phyloP scores from a whole-genome alignment of 2,797 vertebrate genomes.

The Tolypeutes matacus region DNA sequence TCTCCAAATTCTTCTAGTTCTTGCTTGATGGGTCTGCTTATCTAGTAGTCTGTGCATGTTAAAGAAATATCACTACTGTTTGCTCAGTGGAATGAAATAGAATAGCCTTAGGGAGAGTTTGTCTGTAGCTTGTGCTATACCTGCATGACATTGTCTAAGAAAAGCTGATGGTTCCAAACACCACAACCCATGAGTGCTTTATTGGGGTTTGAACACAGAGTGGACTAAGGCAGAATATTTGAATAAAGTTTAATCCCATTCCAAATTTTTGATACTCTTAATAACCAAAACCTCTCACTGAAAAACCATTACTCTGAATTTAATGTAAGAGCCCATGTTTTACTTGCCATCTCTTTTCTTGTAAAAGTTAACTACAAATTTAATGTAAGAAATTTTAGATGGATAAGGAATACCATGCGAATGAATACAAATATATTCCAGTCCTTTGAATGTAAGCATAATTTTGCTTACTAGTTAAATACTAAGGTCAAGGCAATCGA shows the following conservation, averaged over 20 bases:
- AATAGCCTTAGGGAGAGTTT: background rate
- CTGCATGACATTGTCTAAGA: background rate
- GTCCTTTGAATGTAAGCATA: slow-evolving; percentile 51
- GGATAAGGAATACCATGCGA: slow-evolving; percentile 39
- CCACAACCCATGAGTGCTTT: background rate
- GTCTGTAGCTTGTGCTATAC: background rate
- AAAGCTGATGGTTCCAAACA: slow-evolving; percentile 48
- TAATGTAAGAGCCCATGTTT: background rate
- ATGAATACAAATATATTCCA: slow-evolving; percentile 35
- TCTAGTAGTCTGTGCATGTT: background rate
- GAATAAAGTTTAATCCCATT: slow-evolving; percentile 53
- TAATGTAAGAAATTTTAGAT: slow-evolving; percentile 55
- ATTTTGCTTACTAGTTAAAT: slow-evolving; percentile 60
- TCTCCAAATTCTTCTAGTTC: background rate
- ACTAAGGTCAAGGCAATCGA: slow-evolving; percentile 55
- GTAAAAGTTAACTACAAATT: slow-evolving; percentile 51
- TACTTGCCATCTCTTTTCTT: slow-evolving; percentile 43
- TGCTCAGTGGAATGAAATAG: slow-evolving; percentile 21
- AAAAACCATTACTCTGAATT: slow-evolving; percentile 57
- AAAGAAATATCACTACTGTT: background rate
- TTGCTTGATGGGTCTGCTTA: background rate
- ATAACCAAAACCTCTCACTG: background rate
- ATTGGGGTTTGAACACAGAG: slow-evolving; percentile 27
- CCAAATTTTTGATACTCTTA: slow-evolving; percentile 12
- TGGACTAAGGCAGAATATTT: background rate